Evolutionary conservation across 1,140 invertebrate genomes (phyloP).

Genomic region (Pinna nobilis): DNA sequence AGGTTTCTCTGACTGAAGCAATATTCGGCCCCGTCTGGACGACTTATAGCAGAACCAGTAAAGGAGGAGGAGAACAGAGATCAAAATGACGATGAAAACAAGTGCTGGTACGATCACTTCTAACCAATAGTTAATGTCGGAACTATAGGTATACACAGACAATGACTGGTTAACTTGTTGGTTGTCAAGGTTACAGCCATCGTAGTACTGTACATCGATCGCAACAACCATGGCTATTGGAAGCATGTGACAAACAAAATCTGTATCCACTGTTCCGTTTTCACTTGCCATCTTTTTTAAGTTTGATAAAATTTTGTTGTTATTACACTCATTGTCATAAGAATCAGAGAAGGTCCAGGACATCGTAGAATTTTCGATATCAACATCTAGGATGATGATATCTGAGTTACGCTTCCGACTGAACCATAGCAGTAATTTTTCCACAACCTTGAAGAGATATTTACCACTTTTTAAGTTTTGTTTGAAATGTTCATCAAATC

Average conservation of each 20-base stretch:
- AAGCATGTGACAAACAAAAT: constrained; percentile 6
- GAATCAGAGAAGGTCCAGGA: too few relatives aligned
- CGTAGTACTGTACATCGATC: not conserved
- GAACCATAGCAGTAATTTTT: constrained; percentile 19
- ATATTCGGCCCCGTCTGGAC: constrained; percentile 3
- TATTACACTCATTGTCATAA: constrained; percentile 3
- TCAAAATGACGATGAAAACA: not conserved
- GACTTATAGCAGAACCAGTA: not conserved
- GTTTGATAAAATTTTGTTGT: not conserved
- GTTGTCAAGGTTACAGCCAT: not conserved
- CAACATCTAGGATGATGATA: too few relatives aligned
- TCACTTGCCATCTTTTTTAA: not conserved
- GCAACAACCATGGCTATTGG: not conserved
- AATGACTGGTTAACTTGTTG: not conserved
- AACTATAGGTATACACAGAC: not conserved
- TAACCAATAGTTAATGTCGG: constrained; percentile 16
- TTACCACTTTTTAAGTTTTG: not conserved
- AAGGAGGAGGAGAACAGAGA: not conserved
- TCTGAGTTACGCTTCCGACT: not conserved
- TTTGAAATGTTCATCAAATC: not conserved
- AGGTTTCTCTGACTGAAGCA: constrained; percentile 18
- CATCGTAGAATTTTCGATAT: too few relatives aligned
- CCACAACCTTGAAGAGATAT: constrained; percentile 8
- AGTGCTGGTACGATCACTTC: constrained; percentile 5
- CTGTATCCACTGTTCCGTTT: not conserved